Percentiles rank a stretch among this genome's conserved stretches.
phyloP scores from a whole-genome alignment of 2,113 vertebrate species.

The Siniperca knerii region DNA sequence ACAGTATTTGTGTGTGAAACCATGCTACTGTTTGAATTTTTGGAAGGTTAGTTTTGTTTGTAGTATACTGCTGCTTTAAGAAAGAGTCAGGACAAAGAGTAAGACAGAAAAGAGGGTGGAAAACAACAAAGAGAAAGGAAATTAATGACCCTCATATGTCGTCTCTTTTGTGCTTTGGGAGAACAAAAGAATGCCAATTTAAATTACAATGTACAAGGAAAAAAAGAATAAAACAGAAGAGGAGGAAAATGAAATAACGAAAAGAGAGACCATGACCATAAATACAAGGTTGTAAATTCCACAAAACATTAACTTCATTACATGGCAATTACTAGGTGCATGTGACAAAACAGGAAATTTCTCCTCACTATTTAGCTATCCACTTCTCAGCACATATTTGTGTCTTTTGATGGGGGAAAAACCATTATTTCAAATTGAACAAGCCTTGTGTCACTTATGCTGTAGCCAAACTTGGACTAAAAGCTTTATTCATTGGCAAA shows the following conservation, averaged over 20 bases:
- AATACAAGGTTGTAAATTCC: slow-evolving; percentile 89
- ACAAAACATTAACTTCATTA: slow-evolving; percentile 91
- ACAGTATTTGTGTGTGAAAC: background rate
- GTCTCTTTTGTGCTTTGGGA: slow-evolving; percentile 84
- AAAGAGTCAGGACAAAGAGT: background rate
- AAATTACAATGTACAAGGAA: slow-evolving; percentile 75
- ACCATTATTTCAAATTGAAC: slow-evolving; percentile 65
- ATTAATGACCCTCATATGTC: slow-evolving; percentile 89
- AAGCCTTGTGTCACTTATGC: slow-evolving; percentile 60
- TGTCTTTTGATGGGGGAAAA: slow-evolving; percentile 62
- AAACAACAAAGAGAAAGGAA: slow-evolving; percentile 81
- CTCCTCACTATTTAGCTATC: slow-evolving; percentile 78
- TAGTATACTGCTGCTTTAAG: slow-evolving; percentile 14
- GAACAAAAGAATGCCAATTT: slow-evolving; percentile 72
- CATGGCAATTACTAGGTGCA: slow-evolving; percentile 85
- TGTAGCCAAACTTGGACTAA: slow-evolving; percentile 35
- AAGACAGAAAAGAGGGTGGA: slow-evolving; percentile 54
- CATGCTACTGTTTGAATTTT: background rate
- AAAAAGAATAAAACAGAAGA: slow-evolving; percentile 48
- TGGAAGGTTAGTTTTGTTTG: background rate
- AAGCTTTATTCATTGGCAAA: slow-evolving; percentile 56
- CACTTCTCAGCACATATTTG: slow-evolving; percentile 76
- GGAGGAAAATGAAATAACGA: slow-evolving; percentile 35
- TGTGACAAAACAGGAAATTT: slow-evolving; percentile 82
- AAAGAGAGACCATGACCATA: slow-evolving; percentile 76